Conservation (phyloP, 2,113 vertebrate genomes). For the Perca fluviatilis region DNA sequence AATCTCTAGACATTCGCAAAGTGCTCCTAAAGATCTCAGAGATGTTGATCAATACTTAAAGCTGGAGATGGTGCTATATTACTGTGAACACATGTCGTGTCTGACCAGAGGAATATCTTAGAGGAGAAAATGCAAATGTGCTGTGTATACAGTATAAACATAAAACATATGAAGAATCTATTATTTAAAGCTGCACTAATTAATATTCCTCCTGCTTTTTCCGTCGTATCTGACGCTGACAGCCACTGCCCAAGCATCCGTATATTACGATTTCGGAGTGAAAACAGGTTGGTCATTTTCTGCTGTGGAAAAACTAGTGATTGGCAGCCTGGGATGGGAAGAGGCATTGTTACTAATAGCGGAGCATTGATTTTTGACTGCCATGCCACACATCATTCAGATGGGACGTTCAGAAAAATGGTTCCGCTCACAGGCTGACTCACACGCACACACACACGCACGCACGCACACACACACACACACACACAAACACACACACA, state of each 20-base stretch:
- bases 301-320: background rate
- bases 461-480: slow-evolving; percentile 4
- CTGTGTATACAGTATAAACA: too few species aligned
- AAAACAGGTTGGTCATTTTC: background rate
- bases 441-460: background rate
- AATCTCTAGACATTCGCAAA: background rate
- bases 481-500: background rate
- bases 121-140: too few species aligned
- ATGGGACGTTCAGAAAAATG: slow-evolving; percentile 11
- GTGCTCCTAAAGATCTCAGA: background rate
- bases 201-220: too few species aligned
- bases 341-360: slow-evolving; percentile 17
- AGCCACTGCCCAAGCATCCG: too few species aligned
- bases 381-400: slow-evolving; percentile 37
- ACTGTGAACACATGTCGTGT: background rate
- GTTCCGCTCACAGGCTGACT: background rate
- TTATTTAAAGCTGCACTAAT: too few species aligned
- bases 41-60: slow-evolving; percentile 1
- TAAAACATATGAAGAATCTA: too few species aligned
- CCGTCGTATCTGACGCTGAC: too few species aligned
- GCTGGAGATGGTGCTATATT: background rate
- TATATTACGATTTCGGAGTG: too few species aligned
- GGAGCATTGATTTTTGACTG: slow-evolving; percentile 42
- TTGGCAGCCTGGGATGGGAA: background rate
- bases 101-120: too few species aligned